Base-by-base conservation (phyloP, 2,113 vertebrate genomes). In the Megaleporinus macrocephalus region DNA sequence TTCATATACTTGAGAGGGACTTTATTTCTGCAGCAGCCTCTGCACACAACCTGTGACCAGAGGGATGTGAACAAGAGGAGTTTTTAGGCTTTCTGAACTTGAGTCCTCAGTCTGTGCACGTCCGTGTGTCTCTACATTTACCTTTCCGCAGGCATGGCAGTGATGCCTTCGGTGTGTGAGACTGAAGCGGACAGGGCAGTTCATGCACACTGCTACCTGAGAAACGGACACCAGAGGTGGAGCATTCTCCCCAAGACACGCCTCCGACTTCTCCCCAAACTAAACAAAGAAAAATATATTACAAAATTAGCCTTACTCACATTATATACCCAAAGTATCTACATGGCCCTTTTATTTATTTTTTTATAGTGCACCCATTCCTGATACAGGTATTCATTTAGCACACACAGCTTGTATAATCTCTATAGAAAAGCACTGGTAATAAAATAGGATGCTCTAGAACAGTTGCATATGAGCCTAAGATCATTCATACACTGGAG, bases 1-100 rank as follows among this genome's bases (percentile, higher is more conserved):
- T 97, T 98, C 92, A 98, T 97, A 93, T 99, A 98, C 93, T 96
- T 98, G 71, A 99, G 94, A 22, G 97, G 96, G 86, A 96, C 97
- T 93, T 98, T 96, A 91, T 98, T 98, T 86, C 95, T 95, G 24
- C 96, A 98, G 83, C 98, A 99, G 82, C 96, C 95, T 77, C 96
- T 95, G 88, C 98, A 99, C 77, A 99, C 94, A 69, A 98, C 97
- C 98, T 99, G 89, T 22, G 27, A 62, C 22, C 55, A n/a, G 26
- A 41, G 73, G 2, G 83, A 65, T 30, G 30, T 29, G 55, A 73
- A 30, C n/a, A 22, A 63, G 36, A 30, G 5, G 30, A 13, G 14
- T 41, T 24, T 18, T 49, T 26, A 68, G 1, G 44, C 24, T 14
- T 10, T 63, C 11, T 41, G 11, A n/a, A n/a, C 30, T 1, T 68